A percentile compares a stretch with the other conserved stretches of the same genome.
phyloP scores from a whole-genome alignment of 2,888 invertebrate species.

The Nineta flava region DNA sequence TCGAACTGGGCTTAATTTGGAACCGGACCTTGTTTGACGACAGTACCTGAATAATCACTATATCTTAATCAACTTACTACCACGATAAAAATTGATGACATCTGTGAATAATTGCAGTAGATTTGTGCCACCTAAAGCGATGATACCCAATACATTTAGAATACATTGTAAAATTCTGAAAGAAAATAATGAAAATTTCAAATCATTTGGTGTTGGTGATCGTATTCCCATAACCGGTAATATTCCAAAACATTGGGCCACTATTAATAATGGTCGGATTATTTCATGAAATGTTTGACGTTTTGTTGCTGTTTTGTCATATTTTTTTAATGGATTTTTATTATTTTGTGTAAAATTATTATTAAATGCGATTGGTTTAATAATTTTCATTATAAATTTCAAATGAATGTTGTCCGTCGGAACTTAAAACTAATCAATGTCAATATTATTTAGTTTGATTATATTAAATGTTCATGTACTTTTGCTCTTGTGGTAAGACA shows the following conservation, averaged over 20 bases:
- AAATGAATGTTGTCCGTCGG: no score
- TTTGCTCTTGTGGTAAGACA: no score
- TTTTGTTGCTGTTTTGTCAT: no score
- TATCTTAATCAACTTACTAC: background rate
- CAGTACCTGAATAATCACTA: background rate
- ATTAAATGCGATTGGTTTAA: no score
- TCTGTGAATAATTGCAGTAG: background rate
- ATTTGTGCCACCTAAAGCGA: background rate
- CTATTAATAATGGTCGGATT: background rate
- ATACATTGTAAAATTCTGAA: background rate
- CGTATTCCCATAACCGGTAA: background rate
- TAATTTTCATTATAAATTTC: no score
- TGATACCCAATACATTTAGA: background rate
- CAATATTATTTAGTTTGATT: no score
- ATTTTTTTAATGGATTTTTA: no score
- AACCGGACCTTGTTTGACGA: no score
- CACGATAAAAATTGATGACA: background rate
- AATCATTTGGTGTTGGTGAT: background rate
- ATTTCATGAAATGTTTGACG: background rate
- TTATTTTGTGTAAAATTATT: no score
- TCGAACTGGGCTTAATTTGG: no score
- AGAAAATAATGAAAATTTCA: background rate
- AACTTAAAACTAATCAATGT: no score
- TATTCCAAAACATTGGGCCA: background rate
- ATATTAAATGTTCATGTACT: no score